Conservation (phyloP, 1,140 invertebrate genomes). For the Mizuhopecten yessoensis region DNA sequence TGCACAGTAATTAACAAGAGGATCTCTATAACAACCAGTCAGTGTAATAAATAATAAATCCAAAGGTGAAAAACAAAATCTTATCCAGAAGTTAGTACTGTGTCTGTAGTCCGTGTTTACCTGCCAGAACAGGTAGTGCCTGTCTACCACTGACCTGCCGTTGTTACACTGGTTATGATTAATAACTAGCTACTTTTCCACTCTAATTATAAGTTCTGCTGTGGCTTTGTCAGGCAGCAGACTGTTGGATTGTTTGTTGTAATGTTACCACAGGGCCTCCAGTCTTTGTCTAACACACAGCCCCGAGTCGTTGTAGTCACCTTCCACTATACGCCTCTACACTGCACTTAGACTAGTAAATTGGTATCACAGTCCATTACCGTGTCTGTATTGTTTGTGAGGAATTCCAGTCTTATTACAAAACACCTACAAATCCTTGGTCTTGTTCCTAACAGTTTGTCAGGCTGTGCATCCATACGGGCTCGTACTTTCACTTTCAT, state of each 20-base stretch:
- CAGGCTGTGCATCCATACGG: no score
- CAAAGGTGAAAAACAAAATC: neutral
- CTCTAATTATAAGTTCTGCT: conserved; percentile 1
- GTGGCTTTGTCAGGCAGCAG: neutral
- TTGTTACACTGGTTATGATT: neutral
- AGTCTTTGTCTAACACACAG: neutral
- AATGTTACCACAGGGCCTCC: neutral
- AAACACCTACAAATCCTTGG: neutral
- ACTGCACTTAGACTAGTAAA: neutral
- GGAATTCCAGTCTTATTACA: neutral
- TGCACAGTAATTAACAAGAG: no score
- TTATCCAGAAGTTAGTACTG: neutral
- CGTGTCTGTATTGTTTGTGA: neutral
- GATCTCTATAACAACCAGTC: no score
- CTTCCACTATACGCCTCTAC: neutral
- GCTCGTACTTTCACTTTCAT: no score
- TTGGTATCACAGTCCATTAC: neutral
- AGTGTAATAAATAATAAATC: neutral
- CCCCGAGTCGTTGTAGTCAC: neutral
- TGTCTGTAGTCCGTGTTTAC: neutral
- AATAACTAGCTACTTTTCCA: conserved; percentile 27
- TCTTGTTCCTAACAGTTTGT: neutral
- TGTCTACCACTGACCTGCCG: no score
- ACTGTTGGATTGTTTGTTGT: neutral
- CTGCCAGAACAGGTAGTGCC: neutral